These are phyloP conservation scores for Recurvirostra avosetta DNA, from an alignment of 2,113 vertebrate species.

Conservation along the genomic window DNA sequence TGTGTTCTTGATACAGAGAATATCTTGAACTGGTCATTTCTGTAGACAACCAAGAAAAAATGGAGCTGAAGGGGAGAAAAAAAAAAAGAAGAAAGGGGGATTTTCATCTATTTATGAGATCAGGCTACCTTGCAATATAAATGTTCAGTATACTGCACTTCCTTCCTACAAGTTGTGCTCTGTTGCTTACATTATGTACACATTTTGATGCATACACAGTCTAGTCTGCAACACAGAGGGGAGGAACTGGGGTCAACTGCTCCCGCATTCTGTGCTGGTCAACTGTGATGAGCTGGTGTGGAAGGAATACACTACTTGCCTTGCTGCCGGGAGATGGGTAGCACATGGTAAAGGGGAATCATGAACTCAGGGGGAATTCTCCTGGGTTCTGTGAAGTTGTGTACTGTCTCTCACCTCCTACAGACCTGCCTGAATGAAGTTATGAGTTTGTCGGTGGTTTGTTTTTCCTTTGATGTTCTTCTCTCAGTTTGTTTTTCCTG, in stretches of 20 bases:
- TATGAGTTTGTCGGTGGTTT: background rate
- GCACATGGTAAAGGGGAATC: background rate
- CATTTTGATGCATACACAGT: rapidly evolving
- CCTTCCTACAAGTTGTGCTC: background rate
- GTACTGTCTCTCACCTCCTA: background rate
- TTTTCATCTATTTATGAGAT: background rate
- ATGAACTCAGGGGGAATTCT: background rate
- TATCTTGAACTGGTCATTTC: background rate
- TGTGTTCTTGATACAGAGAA: background rate
- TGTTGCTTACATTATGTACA: background rate
- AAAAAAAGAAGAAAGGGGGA: too few relatives aligned
- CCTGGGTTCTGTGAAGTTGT: background rate
- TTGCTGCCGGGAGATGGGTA: background rate
- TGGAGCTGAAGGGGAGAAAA: background rate
- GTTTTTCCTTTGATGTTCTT: background rate
- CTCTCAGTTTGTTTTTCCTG: background rate
- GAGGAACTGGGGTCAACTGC: background rate
- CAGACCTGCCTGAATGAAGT: background rate
- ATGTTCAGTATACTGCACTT: background rate
- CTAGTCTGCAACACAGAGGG: background rate
- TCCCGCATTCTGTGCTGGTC: background rate
- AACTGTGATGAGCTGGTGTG: rapidly evolving
- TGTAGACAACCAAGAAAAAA: background rate
- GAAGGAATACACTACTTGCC: background rate
- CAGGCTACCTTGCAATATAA: background rate